Evolutionary conservation across 2,888 invertebrate genomes (phyloP).

Genomic region (Lithophane semibrunnea): DNA sequence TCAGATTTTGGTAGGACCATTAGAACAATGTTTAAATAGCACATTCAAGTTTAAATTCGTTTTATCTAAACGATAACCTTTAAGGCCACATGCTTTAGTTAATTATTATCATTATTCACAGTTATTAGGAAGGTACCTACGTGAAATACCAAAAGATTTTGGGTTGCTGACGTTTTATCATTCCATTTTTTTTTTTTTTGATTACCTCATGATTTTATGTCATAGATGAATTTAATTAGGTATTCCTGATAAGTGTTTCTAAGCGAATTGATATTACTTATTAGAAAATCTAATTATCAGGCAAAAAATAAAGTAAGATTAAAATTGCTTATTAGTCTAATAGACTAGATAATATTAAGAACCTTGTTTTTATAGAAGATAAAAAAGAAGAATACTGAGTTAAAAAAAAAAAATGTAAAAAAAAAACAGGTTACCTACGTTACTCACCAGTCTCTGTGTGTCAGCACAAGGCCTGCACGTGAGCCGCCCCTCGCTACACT

Average conservation of each 20-base stretch:
- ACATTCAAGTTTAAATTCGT: background rate
- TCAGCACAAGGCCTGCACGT: no score
- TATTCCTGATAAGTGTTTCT: slow-evolving; percentile 1
- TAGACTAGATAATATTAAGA: no score
- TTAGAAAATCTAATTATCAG: background rate
- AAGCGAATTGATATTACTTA: background rate
- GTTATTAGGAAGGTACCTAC: background rate
- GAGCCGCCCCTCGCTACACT: no score
- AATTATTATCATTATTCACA: background rate
- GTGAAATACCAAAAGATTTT: background rate
- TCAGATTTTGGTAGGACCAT: background rate
- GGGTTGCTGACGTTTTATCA: no score
- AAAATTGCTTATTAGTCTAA: no score
- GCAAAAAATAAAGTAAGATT: no score
- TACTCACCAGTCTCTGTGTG: no score
- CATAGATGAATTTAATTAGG: background rate
- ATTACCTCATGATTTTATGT: background rate
- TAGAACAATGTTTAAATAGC: background rate
- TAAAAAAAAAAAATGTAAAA: no score
- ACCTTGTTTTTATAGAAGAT: no score
- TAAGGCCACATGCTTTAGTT: slow-evolving; percentile 1
- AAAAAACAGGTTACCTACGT: no score
- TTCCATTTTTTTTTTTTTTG: background rate
- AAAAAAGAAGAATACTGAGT: no score
- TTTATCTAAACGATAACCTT: slow-evolving; percentile 32